Conservation (phyloP, 2,113 vertebrate species). For the Heterotis niloticus region DNA sequence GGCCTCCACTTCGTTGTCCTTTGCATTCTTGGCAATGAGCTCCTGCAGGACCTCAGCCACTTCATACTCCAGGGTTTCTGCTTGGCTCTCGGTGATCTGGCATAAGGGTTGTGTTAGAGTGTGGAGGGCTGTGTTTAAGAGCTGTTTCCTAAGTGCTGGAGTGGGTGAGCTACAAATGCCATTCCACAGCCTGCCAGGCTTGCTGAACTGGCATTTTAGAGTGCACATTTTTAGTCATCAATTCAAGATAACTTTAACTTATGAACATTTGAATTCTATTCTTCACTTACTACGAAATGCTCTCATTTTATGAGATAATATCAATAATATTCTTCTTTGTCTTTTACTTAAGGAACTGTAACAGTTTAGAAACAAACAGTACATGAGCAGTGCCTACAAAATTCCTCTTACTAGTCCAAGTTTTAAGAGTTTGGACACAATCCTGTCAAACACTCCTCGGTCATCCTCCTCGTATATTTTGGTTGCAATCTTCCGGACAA, state of each 20-base stretch:
- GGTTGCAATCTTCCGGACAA: conserved; percentile 93
- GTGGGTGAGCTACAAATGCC: background rate
- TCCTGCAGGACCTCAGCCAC: conserved; percentile 91
- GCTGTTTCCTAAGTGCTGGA: background rate
- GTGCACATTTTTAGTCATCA: background rate
- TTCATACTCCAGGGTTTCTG: conserved; percentile 91
- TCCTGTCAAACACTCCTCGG: conserved; percentile 93
- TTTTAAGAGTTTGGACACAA: conserved; percentile 91
- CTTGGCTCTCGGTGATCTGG: conserved; percentile 93
- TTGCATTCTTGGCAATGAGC: conserved; percentile 88
- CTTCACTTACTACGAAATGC: background rate
- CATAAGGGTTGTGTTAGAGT: background rate
- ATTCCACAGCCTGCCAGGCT: background rate
- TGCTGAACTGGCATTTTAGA: background rate
- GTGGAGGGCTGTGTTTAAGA: background rate
- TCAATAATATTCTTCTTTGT: background rate
- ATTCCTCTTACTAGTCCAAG: conserved; percentile 81
- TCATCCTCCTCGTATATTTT: conserved; percentile 97
- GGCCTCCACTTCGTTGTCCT: conserved; percentile 76
- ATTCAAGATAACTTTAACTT: background rate
- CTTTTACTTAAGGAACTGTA: background rate
- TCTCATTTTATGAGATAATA: background rate
- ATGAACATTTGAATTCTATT: background rate
- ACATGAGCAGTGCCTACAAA: background rate
- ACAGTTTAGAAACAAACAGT: background rate